These are phyloP conservation scores for Melanotaenia duboulayi DNA, from an alignment of 2,113 vertebrate species.

Conservation along the genomic window DNA sequence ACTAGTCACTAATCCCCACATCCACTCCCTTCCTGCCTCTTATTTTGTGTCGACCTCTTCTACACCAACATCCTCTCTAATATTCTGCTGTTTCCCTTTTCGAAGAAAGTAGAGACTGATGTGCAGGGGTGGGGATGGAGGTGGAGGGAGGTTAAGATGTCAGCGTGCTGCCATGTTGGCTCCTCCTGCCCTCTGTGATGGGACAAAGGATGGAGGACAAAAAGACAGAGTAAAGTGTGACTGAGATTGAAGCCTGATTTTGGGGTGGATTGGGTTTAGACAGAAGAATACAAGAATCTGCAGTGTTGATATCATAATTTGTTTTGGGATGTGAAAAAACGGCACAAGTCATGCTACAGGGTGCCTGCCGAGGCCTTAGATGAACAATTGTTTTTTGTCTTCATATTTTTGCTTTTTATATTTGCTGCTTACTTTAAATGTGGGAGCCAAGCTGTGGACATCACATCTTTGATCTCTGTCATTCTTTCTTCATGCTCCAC, in stretches of 20 bases:
- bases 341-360: conserved; percentile 65
- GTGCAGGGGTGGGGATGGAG: conserved; percentile 24
- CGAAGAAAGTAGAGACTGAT: conserved; percentile 35
- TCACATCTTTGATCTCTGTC: conserved; percentile 23
- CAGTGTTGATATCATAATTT: conserved; percentile 24
- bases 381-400: conserved; percentile 19
- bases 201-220: conserved; percentile 1
- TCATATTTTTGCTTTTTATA: conserved; percentile 11
- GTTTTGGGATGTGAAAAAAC: conserved; percentile 47
- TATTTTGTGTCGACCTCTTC: neutral
- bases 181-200: conserved; percentile 39
- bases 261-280: conserved; percentile 24
- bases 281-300: conserved; percentile 1
- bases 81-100: conserved; percentile 43
- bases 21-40: neutral
- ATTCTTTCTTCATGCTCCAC: conserved; percentile 43
- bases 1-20: conserved; percentile 12
- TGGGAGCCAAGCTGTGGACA: conserved; percentile 31
- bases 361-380: conserved; percentile 70
- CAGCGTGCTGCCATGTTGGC: conserved; percentile 33
- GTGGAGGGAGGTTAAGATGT: neutral
- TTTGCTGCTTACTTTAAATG: conserved; percentile 46
- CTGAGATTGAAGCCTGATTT: neutral
- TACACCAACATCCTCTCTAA: conserved; percentile 12
- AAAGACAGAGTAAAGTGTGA: neutral